A percentile compares a stretch with the other conserved stretches of the same genome.
Evolutionary conservation across 2,113 vertebrate species (phyloP).

Genomic region (Puntigrus tetrazona): DNA sequence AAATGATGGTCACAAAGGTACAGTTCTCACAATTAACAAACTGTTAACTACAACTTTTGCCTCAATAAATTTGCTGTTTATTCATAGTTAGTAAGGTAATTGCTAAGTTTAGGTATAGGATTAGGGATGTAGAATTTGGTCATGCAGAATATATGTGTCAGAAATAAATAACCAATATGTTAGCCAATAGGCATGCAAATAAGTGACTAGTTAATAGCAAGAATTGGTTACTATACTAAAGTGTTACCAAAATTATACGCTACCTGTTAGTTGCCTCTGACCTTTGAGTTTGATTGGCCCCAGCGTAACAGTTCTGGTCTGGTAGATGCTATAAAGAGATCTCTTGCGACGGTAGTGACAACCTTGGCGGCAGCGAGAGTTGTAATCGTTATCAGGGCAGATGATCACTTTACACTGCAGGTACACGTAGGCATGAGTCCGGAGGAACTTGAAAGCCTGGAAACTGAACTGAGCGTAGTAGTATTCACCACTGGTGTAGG

Average conservation of each 20-base stretch:
- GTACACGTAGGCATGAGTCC: conserved; percentile 68
- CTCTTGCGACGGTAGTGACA: conserved; percentile 73
- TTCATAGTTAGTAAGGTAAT: no score
- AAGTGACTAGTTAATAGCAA: no score
- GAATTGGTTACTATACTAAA: no score
- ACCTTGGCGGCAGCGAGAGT: conserved; percentile 75
- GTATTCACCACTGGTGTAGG: conserved; percentile 56
- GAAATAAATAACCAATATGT: no score
- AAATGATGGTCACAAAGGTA: background rate
- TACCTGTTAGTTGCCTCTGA: background rate
- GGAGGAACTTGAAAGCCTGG: conserved; percentile 80
- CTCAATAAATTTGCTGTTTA: no score
- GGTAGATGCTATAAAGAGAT: conserved; percentile 61
- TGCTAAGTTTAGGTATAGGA: no score
- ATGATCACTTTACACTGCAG: conserved; percentile 80
- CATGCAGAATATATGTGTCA: no score
- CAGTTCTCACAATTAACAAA: no score
- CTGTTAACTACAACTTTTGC: no score
- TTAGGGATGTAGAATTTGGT: no score
- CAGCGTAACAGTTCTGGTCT: conserved; percentile 72
- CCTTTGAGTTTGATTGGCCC: conserved; percentile 77
- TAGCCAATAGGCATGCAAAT: no score
- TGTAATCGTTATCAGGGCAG: conserved; percentile 66
- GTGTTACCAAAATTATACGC: no score
- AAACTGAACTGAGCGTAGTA: conserved; percentile 77